Conservation (phyloP, 2,113 vertebrate species). For the Strix uralensis region DNA sequence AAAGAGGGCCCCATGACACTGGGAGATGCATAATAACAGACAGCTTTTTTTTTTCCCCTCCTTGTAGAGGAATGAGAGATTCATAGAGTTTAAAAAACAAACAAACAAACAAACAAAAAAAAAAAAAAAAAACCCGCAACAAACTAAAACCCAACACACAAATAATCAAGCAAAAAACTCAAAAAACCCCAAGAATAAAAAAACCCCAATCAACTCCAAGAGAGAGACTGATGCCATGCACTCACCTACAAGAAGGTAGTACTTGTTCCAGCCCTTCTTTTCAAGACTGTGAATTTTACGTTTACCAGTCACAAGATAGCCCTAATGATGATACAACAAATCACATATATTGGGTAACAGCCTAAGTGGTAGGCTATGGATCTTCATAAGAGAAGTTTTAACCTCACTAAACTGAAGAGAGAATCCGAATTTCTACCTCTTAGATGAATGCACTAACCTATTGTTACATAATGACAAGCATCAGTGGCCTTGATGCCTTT, state of each 20-base stretch:
- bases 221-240: neutral
- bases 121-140: neutral
- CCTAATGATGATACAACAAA: neutral
- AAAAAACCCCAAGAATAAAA: neutral
- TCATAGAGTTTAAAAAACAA: neutral
- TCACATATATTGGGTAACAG: neutral
- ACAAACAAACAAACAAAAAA: neutral
- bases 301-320: neutral
- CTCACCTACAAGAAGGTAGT: neutral
- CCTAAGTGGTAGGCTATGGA: neutral
- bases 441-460: neutral
- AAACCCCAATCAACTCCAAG: neutral
- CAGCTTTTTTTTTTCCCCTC: neutral
- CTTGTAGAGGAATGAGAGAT: neutral
- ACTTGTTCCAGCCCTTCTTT: neutral
- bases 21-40: neutral
- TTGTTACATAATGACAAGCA: neutral
- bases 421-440: neutral
- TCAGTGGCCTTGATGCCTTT: neutral
- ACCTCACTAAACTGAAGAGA: neutral
- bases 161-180: neutral
- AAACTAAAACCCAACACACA: neutral
- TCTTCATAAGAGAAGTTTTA: neutral
- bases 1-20: neutral
- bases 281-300: neutral